Base-by-base conservation (phyloP, 2,113 vertebrate species). In the Hemichromis elongatus region DNA sequence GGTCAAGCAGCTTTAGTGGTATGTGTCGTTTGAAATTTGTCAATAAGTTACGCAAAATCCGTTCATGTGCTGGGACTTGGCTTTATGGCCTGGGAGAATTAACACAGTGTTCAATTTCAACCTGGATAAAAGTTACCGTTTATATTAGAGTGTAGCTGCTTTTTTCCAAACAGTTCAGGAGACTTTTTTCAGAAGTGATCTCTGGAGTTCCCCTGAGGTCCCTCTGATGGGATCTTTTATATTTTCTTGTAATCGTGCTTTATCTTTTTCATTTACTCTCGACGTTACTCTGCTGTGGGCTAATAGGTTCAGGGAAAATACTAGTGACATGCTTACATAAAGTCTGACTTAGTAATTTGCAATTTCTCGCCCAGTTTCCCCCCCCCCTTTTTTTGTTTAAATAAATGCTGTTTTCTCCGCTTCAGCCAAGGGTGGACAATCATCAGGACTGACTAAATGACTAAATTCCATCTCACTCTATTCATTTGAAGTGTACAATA, bases 181-280 rank as follows among this genome's bases (percentile, higher is more conserved):
- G 68, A n/a, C 3, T 0, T 30, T 47, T 50, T 50, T 75, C 68
- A 50, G 68, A 75, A 75, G 9, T 50, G 9, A n/a, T 47, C 0
- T 75, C 6, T 75, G 3, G 9, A 50, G 68, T 30, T 50, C 16
- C 42, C 2, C 1, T 14, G 40, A 73, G n/a, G 7, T 16, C n/a
- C 21, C 37, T 42, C 37, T 0, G 5, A 24, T 70, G 66, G 37
- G 66, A 70, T 45, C 5, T 70, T 45, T 70, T 26, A 10, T 14
- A 70, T 70, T 70, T 45, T 70, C 37, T 45, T 0, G 37, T 45
- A 70, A 70, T 70, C 8, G 1, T 45, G 37, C 18, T 45, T 45
- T 2, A 16, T 42, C 0, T 10, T 70, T 24, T 70, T 14, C 7
- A 26, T 16, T 45, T 26, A 3, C 13, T 26, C 3, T 45, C 13